phyloP scores from a whole-genome alignment of 2,797 vertebrate species.

The Gymnoscopelus microlampas region DNA sequence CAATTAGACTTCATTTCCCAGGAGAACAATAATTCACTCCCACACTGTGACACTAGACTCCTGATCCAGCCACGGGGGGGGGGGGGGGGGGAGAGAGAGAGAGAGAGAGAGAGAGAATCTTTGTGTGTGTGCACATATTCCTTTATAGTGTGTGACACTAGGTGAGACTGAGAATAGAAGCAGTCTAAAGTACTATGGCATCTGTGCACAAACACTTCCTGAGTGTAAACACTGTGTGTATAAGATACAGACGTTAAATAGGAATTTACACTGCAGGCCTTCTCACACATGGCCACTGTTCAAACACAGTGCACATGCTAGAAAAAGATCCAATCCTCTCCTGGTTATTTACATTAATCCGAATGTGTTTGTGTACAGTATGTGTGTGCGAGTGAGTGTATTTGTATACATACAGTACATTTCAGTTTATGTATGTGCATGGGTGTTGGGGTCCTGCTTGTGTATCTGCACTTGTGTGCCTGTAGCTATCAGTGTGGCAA shows the following conservation, averaged over 20 bases:
- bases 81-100: too few species aligned
- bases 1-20: conserved; percentile 75
- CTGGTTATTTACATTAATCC: too few species aligned
- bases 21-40: conserved; percentile 65
- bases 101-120: too few species aligned
- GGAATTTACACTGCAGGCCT: neutral
- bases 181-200: conserved; percentile 9
- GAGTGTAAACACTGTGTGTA: conserved; percentile 1
- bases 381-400: neutral
- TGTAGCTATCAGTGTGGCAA: neutral
- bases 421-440: neutral
- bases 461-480: neutral
- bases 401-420: neutral
- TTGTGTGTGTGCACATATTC: neutral
- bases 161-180: conserved; percentile 28
- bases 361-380: neutral
- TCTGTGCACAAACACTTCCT: conserved; percentile 5
- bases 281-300: too few species aligned
- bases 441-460: neutral
- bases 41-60: conserved; percentile 45
- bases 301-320: too few species aligned
- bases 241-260: neutral
- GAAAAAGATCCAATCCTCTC: too few species aligned
- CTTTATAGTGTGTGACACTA: neutral
- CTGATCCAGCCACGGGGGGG: conserved; percentile 50